Evolutionary conservation across 1,140 invertebrate genomes (phyloP), one percentile per base, ranked within the genome.

Genomic region (Caligus rogercresseyi): DNA sequence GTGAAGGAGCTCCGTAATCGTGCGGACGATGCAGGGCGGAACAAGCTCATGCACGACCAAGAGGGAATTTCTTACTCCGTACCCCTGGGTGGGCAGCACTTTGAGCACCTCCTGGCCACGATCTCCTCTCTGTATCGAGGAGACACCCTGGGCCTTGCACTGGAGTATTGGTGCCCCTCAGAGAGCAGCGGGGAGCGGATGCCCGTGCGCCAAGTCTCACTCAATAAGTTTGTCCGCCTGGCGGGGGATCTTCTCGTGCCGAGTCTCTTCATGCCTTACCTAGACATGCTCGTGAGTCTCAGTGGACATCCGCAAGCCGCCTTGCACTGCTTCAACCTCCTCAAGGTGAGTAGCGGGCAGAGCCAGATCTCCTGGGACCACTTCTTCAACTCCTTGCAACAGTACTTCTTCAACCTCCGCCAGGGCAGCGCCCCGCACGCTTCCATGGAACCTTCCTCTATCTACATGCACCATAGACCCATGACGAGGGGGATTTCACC

Each of bases 191-290:
- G 52, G 21, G 61, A 63, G 18, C 24, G 52, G 18, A n/a, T 16
- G 16, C 61, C 61, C 1, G 43, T 59, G 19, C 62, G 67, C 14
- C 79, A 87, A 69, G 82, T 87, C 16, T 83, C 84, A 0, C 75
- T 95, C 7, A 89, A 86, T 72, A 95, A 94, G 75, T 93, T 95
- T 73, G 81, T 95, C 2, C 78, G 87, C 3, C 76, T 89, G 59
- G 85, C 89, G 43, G 86, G 89, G 54, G 89, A 91, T 71, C 76
- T 89, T 70, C 73, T 93, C 25, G 85, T 87, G n/a, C 79, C 86
- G 14, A 80, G 84, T 1, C 73, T 95, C 24, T 90, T 90, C 72
- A 82, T 87, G 7, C 83, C 87, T 0, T 94, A 93, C 73, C 75
- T 93, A 53, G 83, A 82, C 64, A 89, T 95, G 81, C 78, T 95